phyloP scores from a whole-genome alignment of 2,888 invertebrate species.

The Rhaphigaster nebulosa region DNA sequence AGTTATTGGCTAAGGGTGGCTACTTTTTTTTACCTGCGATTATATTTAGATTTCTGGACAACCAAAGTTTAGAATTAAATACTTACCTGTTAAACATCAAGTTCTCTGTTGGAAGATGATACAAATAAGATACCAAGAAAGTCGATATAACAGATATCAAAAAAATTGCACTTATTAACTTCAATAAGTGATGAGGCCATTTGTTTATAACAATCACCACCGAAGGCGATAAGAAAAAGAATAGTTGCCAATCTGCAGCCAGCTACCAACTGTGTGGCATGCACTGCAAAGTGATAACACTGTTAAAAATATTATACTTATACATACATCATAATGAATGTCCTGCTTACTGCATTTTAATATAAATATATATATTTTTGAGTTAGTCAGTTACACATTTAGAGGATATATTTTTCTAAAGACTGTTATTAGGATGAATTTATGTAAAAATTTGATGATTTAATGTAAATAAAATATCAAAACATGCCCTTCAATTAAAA shows the following conservation, averaged over 20 bases:
- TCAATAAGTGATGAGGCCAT: constrained; percentile 39
- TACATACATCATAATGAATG: background rate
- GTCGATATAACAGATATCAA: background rate
- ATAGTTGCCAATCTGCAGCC: constrained; percentile 56
- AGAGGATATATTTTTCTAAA: too few species aligned
- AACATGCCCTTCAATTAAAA: too few species aligned
- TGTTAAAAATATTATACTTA: background rate
- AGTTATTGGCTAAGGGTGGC: too few species aligned
- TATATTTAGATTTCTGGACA: too few species aligned
- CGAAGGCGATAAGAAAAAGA: constrained; percentile 27
- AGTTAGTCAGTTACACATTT: too few species aligned
- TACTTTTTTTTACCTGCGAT: too few species aligned
- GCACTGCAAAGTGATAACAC: background rate
- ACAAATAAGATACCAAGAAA: constrained; percentile 38
- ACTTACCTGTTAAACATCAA: constrained; percentile 39
- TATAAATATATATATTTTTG: background rate
- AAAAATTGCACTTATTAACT: constrained; percentile 26
- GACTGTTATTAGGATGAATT: too few species aligned
- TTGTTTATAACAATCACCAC: constrained; percentile 32
- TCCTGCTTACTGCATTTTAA: background rate
- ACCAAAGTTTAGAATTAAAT: too few species aligned
- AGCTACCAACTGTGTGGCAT: constrained; percentile 57
- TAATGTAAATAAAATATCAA: too few species aligned
- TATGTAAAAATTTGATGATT: too few species aligned
- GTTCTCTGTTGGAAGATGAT: constrained; percentile 33